These are phyloP conservation scores for Acrocephalus kingi DNA, from an alignment of 2,113 vertebrate species.

Conservation along the genomic window DNA sequence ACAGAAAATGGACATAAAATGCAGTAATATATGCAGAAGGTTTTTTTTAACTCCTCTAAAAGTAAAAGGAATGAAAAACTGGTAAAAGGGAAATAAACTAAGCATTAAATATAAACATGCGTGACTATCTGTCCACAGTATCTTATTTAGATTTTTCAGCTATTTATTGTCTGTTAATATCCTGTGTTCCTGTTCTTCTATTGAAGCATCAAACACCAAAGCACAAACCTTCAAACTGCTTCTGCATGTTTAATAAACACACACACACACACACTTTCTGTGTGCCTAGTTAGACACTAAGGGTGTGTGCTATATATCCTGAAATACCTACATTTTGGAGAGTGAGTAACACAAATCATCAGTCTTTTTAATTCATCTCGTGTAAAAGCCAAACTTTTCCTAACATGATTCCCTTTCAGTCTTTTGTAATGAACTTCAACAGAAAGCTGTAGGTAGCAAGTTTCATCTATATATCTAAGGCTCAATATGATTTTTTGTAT, in stretches of 20 bases:
- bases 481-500: slow-evolving; percentile 72
- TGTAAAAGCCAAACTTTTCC: slow-evolving; percentile 79
- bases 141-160: slow-evolving; percentile 73
- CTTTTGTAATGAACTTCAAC: slow-evolving; percentile 73
- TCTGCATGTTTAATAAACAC: slow-evolving; percentile 17
- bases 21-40: slow-evolving; percentile 59
- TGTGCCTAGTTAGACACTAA: neutral
- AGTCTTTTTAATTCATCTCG: slow-evolving; percentile 60
- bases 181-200: slow-evolving; percentile 44
- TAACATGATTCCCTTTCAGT: slow-evolving; percentile 48
- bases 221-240: slow-evolving; percentile 60
- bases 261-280: neutral
- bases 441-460: slow-evolving; percentile 57
- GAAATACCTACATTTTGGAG: slow-evolving; percentile 53
- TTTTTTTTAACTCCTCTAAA: slow-evolving; percentile 55
- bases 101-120: slow-evolving; percentile 50
- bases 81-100: slow-evolving; percentile 37
- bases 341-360: slow-evolving; percentile 51
- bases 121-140: slow-evolving; percentile 40
- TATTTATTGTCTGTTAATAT: slow-evolving; percentile 67
- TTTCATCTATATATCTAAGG: slow-evolving; percentile 67
- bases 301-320: neutral
- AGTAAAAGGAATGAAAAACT: slow-evolving; percentile 49
- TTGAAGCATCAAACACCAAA: slow-evolving; percentile 64
- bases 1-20: slow-evolving; percentile 51